A percentile compares a stretch with the other conserved stretches of the same genome.
Conservation (phyloP, 2,888 invertebrate species). For the Dynastes tityus region DNA sequence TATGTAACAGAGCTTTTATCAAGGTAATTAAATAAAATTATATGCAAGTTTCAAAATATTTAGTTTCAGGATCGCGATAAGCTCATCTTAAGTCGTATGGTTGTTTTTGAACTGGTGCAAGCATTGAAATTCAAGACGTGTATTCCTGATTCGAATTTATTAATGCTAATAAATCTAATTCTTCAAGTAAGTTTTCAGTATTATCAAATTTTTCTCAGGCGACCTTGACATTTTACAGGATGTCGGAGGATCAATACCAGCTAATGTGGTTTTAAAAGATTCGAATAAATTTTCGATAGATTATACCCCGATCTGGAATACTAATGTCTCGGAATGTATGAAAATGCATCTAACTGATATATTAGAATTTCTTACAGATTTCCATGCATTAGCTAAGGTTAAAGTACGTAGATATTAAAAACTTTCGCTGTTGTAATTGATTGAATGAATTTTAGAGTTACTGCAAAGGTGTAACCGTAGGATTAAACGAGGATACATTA, state of each 20-base stretch:
- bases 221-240: conserved; percentile 72
- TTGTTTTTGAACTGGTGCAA: conserved; percentile 95
- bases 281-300: conserved; percentile 67
- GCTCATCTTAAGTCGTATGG: conserved; percentile 89
- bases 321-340: conserved; percentile 96
- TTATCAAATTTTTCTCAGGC: background rate
- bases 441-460: conserved; percentile 73
- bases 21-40: conserved; percentile 72
- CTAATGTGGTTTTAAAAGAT: conserved; percentile 80
- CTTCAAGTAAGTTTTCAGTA: conserved; percentile 77
- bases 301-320: conserved; percentile 76
- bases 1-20: conserved; percentile 91
- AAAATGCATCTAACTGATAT: conserved; percentile 93
- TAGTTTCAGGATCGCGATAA: conserved; percentile 89
- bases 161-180: conserved; percentile 90
- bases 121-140: conserved; percentile 96
- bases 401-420: conserved; percentile 77
- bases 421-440: background rate
- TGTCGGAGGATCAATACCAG: conserved; percentile 89
- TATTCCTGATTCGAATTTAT: conserved; percentile 94
- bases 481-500: conserved; percentile 94
- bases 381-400: conserved; percentile 96
- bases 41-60: background rate
- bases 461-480: conserved; percentile 77
- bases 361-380: conserved; percentile 95